phyloP scores from a whole-genome alignment of 1,140 invertebrate genomes.

The Dreissena rostriformis region DNA sequence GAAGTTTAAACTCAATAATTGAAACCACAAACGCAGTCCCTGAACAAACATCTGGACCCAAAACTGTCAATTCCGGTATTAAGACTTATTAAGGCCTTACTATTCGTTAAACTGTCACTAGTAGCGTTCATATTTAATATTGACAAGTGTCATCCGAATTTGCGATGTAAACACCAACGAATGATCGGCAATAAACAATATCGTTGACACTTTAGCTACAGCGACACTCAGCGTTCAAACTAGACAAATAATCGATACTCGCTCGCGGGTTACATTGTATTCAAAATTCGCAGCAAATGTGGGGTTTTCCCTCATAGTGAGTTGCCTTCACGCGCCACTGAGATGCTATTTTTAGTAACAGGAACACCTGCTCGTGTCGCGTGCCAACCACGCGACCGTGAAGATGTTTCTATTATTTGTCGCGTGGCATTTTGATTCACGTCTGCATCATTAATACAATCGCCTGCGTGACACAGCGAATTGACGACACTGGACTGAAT shows the following conservation, averaged over 20 bases:
- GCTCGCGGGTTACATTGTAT: slow-evolving; percentile 3
- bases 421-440: slow-evolving; percentile 57
- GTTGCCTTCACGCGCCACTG: slow-evolving; percentile 32
- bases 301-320: slow-evolving; percentile 12
- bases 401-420: slow-evolving; percentile 59
- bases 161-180: slow-evolving; percentile 17
- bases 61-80: no score
- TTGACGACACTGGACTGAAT: not conserved
- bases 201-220: slow-evolving; percentile 27
- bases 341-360: slow-evolving; percentile 32
- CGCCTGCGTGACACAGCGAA: slow-evolving; percentile 41
- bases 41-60: no score
- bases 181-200: slow-evolving; percentile 48
- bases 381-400: slow-evolving; percentile 52
- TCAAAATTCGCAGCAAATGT: slow-evolving; percentile 15
- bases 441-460: not conserved
- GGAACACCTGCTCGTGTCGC: slow-evolving; percentile 51
- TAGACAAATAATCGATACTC: slow-evolving; percentile 52
- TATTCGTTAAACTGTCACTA: no score
- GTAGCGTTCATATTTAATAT: not conserved
- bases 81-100: no score
- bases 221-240: slow-evolving; percentile 43
- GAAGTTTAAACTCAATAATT: no score
- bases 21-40: no score
- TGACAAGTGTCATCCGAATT: slow-evolving; percentile 44